phyloP scores from a whole-genome alignment of 2,888 invertebrate genomes.

The Sphecodes monilicornis region DNA sequence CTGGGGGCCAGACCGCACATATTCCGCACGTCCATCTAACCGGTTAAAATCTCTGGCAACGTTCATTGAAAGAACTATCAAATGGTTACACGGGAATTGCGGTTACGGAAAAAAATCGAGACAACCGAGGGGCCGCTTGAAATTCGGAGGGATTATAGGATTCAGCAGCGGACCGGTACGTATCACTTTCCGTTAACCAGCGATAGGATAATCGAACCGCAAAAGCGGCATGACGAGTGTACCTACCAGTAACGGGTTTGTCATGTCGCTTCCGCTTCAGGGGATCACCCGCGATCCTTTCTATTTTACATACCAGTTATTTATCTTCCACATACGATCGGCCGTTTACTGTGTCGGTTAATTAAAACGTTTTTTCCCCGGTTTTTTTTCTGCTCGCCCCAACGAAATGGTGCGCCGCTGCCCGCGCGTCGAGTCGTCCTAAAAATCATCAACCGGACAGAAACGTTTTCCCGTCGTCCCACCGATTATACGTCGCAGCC shows the following conservation, averaged over 20 bases:
- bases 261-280: constrained; percentile 62
- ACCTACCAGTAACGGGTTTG: constrained; percentile 67
- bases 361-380: constrained; percentile 60
- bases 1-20: neutral
- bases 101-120: constrained; percentile 37
- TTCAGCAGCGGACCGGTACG: constrained; percentile 34
- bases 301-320: constrained; percentile 51
- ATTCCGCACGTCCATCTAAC: constrained; percentile 10
- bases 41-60: neutral
- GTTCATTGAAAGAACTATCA: constrained; percentile 38
- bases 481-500: neutral
- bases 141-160: constrained; percentile 56
- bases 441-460: constrained; percentile 61
- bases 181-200: constrained; percentile 66
- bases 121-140: constrained; percentile 25
- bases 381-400: neutral
- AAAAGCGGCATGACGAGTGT: constrained; percentile 66
- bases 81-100: constrained; percentile 15
- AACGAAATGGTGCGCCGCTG: constrained; percentile 15
- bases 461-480: constrained; percentile 27
- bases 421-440: constrained; percentile 23
- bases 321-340: constrained; percentile 55
- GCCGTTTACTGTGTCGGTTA: constrained; percentile 61
- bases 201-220: constrained; percentile 64
- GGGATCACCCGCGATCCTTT: constrained; percentile 62